These are phyloP conservation scores for Amblyjoppa fuscipennis DNA, from an alignment of 2,888 invertebrate genomes.

Conservation along the genomic window DNA sequence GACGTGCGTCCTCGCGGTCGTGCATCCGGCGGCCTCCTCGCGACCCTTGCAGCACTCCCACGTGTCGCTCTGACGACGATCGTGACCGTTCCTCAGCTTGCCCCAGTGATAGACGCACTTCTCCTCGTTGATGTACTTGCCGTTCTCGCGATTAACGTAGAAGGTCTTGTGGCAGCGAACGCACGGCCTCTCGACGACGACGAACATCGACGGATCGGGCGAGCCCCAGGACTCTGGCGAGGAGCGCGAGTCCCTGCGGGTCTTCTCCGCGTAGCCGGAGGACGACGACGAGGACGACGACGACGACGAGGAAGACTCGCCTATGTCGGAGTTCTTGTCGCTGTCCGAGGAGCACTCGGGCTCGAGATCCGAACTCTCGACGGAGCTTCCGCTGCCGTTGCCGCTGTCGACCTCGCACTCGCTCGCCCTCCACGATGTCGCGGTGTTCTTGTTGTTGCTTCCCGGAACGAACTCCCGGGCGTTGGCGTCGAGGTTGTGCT, in stretches of 20 bases:
- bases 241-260: constrained; percentile 17
- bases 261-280: constrained; percentile 55
- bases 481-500: constrained; percentile 87
- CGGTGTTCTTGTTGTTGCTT: neutral
- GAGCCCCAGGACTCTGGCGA: constrained; percentile 26
- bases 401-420: constrained; percentile 79
- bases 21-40: constrained; percentile 88
- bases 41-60: constrained; percentile 89
- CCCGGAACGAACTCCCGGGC: constrained; percentile 89
- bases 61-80: constrained; percentile 71
- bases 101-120: constrained; percentile 97
- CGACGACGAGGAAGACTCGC: constrained; percentile 68
- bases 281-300: constrained; percentile 56
- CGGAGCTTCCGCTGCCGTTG: constrained; percentile 77
- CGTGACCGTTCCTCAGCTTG: constrained; percentile 86
- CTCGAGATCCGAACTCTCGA: constrained; percentile 79
- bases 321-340: constrained; percentile 77
- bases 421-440: constrained; percentile 73
- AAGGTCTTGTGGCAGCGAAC: constrained; percentile 91
- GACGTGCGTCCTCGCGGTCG: constrained; percentile 89
- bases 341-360: constrained; percentile 79
- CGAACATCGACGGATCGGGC: neutral
- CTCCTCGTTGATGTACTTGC: constrained; percentile 89
- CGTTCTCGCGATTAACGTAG: constrained; percentile 88
- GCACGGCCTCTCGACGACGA: constrained; percentile 86